phyloP scores from a whole-genome alignment of 2,888 invertebrate genomes.

The Gymnoscelis rufifasciata region DNA sequence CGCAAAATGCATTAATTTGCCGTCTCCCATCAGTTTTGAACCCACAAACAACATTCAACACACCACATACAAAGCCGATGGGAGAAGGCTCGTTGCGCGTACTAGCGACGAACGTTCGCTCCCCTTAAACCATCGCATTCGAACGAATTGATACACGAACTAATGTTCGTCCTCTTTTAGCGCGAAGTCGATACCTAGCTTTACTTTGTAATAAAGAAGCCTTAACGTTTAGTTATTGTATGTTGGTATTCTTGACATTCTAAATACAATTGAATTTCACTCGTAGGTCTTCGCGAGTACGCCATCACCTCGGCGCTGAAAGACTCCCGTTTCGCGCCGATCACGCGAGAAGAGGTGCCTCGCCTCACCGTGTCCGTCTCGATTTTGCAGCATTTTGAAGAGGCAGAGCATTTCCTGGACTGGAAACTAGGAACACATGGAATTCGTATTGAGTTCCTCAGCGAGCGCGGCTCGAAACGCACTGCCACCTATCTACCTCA shows the following conservation, averaged over 20 bases:
- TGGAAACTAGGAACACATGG: constrained; percentile 99
- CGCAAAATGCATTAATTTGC: too few species aligned
- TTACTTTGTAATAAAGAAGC: neutral
- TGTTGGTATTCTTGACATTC: too few species aligned
- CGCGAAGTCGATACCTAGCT: too few species aligned
- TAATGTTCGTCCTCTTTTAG: too few species aligned
- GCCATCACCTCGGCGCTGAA: constrained; percentile 98
- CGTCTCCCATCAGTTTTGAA: too few species aligned
- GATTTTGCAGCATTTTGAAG: constrained; percentile 97
- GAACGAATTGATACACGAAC: too few species aligned
- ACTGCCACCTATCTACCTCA: constrained; percentile 99
- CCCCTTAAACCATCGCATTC: too few species aligned
- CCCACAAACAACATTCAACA: too few species aligned
- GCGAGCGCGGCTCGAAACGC: constrained; percentile 94
- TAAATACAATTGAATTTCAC: neutral
- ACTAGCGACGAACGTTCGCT: too few species aligned
- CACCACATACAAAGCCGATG: too few species aligned
- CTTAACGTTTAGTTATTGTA: too few species aligned
- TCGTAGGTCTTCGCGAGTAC: constrained; percentile 93
- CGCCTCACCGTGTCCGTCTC: constrained; percentile 97
- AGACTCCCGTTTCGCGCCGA: constrained; percentile 97
- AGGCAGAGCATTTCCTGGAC: constrained; percentile 95
- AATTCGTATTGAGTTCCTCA: constrained; percentile 97
- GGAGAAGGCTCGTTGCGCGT: too few species aligned
- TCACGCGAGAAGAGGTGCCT: constrained; percentile 94